Evolutionary conservation across 1,140 invertebrate genomes (phyloP).

Genomic region (Eufriesea mexicana): DNA sequence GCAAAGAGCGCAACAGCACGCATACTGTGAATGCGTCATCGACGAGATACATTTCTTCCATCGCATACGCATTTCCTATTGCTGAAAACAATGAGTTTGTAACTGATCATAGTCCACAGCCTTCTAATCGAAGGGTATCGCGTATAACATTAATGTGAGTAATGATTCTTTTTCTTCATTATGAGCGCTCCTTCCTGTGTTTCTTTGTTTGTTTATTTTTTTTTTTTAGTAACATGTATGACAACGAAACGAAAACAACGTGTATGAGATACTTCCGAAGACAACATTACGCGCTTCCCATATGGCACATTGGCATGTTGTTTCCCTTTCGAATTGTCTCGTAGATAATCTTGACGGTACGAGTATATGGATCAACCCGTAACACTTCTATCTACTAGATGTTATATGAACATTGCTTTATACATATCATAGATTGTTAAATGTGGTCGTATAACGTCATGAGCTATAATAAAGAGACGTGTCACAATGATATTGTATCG

Average conservation of each 20-base stretch:
- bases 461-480: conserved; percentile 20
- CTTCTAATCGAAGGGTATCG: conserved; percentile 27
- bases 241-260: conserved; percentile 61
- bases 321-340: conserved; percentile 45
- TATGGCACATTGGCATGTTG: conserved; percentile 65
- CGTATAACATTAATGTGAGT: conserved; percentile 19
- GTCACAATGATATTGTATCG: conserved; percentile 28
- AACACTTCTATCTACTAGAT: conserved; percentile 18
- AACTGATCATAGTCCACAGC: conserved; percentile 26
- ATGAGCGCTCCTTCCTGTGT: conserved; percentile 65
- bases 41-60: conserved; percentile 22
- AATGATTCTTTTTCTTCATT: conserved; percentile 27
- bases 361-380: neutral
- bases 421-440: conserved; percentile 40
- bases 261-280: conserved; percentile 67
- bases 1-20: conserved; percentile 54
- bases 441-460: conserved; percentile 26
- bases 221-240: conserved; percentile 60
- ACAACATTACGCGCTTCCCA: conserved; percentile 48
- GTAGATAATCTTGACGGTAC: conserved; percentile 6
- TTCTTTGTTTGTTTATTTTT: conserved; percentile 39
- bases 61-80: conserved; percentile 10
- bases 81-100: conserved; percentile 24
- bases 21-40: conserved; percentile 39
- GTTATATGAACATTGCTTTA: conserved; percentile 36